These are phyloP conservation scores for Acleris literana DNA, from an alignment of 2,888 invertebrate genomes.

Conservation along the genomic window DNA sequence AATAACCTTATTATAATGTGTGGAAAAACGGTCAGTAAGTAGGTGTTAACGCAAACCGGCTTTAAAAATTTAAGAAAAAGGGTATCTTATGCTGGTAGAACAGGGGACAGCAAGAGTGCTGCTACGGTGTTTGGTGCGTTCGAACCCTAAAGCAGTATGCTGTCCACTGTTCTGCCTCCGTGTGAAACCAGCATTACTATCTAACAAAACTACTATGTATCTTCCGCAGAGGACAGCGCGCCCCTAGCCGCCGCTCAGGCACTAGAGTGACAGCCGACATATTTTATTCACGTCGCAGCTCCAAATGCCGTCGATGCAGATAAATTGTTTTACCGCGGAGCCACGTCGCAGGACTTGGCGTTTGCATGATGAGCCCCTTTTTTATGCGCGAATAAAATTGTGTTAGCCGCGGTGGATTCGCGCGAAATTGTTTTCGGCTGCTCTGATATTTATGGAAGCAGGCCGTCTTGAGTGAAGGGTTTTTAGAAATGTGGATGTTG, in stretches of 20 bases:
- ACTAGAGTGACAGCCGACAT: conserved; percentile 80
- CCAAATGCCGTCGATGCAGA: conserved; percentile 83
- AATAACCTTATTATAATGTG: no score
- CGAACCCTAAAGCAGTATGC: no score
- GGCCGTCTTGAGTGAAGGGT: conserved; percentile 68
- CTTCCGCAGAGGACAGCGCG: neutral
- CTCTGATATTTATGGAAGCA: conserved; percentile 81
- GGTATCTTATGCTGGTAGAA: no score
- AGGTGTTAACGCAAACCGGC: no score
- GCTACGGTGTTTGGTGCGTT: no score
- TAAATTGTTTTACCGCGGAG: conserved; percentile 83
- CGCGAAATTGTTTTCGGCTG: conserved; percentile 78
- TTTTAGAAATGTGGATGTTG: conserved; percentile 22
- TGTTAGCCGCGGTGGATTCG: conserved; percentile 68
- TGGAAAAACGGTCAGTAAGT: no score
- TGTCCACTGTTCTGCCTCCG: no score
- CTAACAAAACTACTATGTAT: no score
- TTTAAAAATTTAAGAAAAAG: no score
- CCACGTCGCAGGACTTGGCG: conserved; percentile 80
- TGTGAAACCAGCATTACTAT: no score
- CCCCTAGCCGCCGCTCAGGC: conserved; percentile 42
- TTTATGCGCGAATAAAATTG: conserved; percentile 83
- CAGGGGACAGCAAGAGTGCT: no score
- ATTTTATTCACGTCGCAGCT: conserved; percentile 81
- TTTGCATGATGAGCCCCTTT: conserved; percentile 83